phyloP scores from a whole-genome alignment of 2,888 invertebrate genomes.

The Dysmachus trigonus region DNA sequence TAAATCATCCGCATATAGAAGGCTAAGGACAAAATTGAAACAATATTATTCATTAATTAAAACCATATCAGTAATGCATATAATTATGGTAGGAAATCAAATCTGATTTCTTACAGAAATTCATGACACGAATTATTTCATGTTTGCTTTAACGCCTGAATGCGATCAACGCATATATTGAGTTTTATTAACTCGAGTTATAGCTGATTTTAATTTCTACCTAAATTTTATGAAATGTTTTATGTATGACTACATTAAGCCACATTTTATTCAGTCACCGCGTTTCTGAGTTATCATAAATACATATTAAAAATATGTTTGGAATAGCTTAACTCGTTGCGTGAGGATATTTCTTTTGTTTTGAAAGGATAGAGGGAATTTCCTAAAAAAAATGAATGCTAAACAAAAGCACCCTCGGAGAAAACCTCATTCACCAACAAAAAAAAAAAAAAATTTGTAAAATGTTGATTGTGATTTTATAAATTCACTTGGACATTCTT shows the following conservation, averaged over 20 bases:
- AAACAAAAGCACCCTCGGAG: background rate
- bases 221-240: background rate
- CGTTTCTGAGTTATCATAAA: background rate
- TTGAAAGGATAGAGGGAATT: no score
- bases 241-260: background rate
- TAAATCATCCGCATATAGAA: no score
- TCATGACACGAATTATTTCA: background rate
- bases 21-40: no score
- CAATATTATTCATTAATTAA: no score
- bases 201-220: background rate
- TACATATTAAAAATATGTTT: background rate
- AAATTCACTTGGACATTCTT: background rate
- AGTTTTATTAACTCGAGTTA: background rate
- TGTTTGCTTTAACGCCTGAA: background rate
- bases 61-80: no score
- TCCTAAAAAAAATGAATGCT: background rate
- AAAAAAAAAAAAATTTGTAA: no score
- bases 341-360: background rate
- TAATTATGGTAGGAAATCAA: no score
- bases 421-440: background rate
- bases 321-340: background rate
- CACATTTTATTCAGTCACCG: background rate
- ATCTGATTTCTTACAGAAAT: background rate
- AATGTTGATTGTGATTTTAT: background rate
- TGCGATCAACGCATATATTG: background rate